Evolutionary conservation across 2,113 vertebrate species (phyloP).

Genomic region (Diglossa brunneiventris): DNA sequence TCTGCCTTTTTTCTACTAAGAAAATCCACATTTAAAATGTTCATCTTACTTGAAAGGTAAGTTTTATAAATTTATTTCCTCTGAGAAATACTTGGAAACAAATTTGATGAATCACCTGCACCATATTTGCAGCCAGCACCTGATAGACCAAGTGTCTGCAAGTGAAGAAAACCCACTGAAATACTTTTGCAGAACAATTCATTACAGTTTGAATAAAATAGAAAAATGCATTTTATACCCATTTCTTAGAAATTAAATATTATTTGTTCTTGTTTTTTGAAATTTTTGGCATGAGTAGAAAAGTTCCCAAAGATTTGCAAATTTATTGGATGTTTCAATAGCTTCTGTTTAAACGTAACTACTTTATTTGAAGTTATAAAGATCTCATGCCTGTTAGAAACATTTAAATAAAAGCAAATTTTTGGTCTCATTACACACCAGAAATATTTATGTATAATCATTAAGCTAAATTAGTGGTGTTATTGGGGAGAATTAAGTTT

Average conservation of each 20-base stretch:
- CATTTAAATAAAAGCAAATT: background rate
- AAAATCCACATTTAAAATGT: background rate
- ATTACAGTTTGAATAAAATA: background rate
- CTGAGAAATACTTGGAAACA: background rate
- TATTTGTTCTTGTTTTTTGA: background rate
- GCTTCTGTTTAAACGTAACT: background rate
- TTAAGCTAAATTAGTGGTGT: background rate
- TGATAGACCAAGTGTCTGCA: background rate
- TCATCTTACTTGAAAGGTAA: background rate
- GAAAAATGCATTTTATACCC: background rate
- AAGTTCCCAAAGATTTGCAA: background rate
- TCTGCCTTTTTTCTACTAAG: background rate
- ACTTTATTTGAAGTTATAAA: background rate
- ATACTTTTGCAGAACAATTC: background rate
- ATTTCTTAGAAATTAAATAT: background rate
- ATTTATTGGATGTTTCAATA: background rate
- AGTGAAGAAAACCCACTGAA: background rate
- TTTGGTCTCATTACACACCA: background rate
- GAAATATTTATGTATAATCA: background rate
- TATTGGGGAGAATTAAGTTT: constrained; percentile 13
- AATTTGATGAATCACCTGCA: background rate
- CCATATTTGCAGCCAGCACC: background rate
- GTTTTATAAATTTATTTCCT: background rate
- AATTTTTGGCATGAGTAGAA: background rate
- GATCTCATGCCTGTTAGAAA: background rate